phyloP scores from a whole-genome alignment of 2,113 vertebrate genomes.

The Fregetta grallaria region DNA sequence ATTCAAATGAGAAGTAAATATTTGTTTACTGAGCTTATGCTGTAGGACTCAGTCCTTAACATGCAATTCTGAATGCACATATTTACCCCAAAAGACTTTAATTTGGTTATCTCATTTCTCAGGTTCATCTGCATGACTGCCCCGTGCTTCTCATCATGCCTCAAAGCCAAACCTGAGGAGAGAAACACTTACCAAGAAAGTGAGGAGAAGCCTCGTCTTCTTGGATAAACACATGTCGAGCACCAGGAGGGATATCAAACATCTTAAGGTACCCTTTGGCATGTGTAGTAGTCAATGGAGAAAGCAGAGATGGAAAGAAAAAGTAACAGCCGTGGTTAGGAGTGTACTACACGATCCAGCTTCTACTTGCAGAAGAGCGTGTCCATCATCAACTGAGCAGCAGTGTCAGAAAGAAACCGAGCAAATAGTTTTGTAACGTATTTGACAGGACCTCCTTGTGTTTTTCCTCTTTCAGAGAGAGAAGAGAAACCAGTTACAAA shows the following conservation, averaged over 20 bases:
- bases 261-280: conserved; percentile 98
- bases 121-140: not conserved
- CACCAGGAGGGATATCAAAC: conserved; percentile 96
- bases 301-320: conserved; percentile 72
- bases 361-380: conserved; percentile 74
- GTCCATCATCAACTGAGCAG: conserved; percentile 38
- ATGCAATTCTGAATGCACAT: not conserved
- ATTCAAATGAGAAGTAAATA: not conserved
- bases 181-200: conserved; percentile 94
- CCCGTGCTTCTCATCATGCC: not conserved
- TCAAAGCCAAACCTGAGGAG: not conserved
- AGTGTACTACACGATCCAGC: not conserved
- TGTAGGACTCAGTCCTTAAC: not conserved
- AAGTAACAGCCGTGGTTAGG: conserved; percentile 82
- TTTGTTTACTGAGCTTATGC: not conserved
- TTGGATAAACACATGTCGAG: conserved; percentile 97
- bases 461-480: not conserved
- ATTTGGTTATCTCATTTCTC: not conserved
- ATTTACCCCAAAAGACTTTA: not conserved
- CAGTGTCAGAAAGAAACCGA: not conserved
- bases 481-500: conserved; percentile 16
- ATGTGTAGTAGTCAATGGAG: conserved; percentile 68
- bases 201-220: conserved; percentile 98
- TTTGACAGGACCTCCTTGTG: not conserved
- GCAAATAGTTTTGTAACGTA: not conserved